These are phyloP conservation scores for Triplophysa tibetana DNA, from an alignment of 2,113 vertebrate species.

Conservation along the genomic window DNA sequence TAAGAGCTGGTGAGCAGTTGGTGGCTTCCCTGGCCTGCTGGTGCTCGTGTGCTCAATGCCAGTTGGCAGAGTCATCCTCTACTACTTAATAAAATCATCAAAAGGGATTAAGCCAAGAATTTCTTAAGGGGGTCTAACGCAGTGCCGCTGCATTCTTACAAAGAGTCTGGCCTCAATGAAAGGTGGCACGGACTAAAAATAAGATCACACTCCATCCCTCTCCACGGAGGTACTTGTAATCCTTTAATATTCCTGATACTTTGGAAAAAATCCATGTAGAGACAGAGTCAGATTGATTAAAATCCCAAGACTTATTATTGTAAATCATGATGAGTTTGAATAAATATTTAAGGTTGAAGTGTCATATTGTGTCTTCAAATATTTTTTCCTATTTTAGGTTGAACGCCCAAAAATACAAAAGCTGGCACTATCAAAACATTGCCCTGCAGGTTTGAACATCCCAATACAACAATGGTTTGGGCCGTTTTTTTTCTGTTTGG, in stretches of 20 bases:
- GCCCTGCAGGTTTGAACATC: too few relatives aligned
- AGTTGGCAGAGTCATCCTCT: slow-evolving; percentile 72
- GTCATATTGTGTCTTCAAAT: too few relatives aligned
- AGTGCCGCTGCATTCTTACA: slow-evolving; percentile 60
- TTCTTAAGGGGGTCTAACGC: slow-evolving; percentile 71
- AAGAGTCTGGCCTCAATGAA: slow-evolving; percentile 37
- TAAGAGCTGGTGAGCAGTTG: slow-evolving; percentile 63
- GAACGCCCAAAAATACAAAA: too few relatives aligned
- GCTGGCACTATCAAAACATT: too few relatives aligned
- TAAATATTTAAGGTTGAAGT: too few relatives aligned
- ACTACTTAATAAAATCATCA: slow-evolving; percentile 85
- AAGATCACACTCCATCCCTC: neutral
- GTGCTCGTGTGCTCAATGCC: slow-evolving; percentile 64
- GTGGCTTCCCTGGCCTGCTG: slow-evolving; percentile 68
- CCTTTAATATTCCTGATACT: slow-evolving; percentile 7
- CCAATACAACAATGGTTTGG: too few relatives aligned
- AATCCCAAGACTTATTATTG: neutral
- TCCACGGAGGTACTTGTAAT: neutral
- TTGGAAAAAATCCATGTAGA: neutral
- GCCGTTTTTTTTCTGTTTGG: too few relatives aligned
- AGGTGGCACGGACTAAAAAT: slow-evolving; percentile 60
- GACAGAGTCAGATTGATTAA: neutral
- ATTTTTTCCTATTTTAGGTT: too few relatives aligned
- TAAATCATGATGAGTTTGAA: neutral
- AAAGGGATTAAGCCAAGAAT: slow-evolving; percentile 75